These are phyloP conservation scores for Drosophila lacicola DNA, from an alignment of 2,888 invertebrate species.

Conservation along the genomic window DNA sequence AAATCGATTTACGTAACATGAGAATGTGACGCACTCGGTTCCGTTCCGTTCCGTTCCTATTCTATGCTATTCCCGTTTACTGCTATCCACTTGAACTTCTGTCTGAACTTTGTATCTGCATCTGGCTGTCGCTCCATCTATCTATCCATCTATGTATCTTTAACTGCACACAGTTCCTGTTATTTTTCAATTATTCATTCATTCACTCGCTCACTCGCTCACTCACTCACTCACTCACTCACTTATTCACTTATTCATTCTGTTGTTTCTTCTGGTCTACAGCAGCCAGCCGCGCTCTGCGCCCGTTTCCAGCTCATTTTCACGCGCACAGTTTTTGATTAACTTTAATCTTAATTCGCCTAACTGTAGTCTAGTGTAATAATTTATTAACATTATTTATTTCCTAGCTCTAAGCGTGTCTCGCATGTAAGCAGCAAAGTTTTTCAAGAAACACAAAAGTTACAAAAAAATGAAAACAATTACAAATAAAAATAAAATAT, in stretches of 20 bases:
- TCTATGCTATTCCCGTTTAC: slow-evolving; percentile 36
- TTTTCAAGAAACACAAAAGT: slow-evolving; percentile 74
- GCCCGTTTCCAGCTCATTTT: slow-evolving; percentile 51
- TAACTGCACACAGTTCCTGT: slow-evolving; percentile 61
- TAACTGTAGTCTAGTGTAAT: slow-evolving; percentile 73
- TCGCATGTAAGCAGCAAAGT: slow-evolving; percentile 75
- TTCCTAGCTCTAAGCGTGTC: slow-evolving; percentile 65
- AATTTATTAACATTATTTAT: slow-evolving; percentile 75
- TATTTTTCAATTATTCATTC: slow-evolving; percentile 74
- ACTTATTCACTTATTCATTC: slow-evolving; percentile 4
- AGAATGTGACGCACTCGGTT: slow-evolving; percentile 50
- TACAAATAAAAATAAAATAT: slow-evolving; percentile 47
- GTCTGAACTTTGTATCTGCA: slow-evolving; percentile 33
- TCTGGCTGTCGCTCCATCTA: slow-evolving; percentile 17
- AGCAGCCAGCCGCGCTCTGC: slow-evolving; percentile 29
- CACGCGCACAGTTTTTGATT: slow-evolving; percentile 51
- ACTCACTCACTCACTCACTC: slow-evolving; percentile 60
- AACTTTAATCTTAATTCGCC: slow-evolving; percentile 54
- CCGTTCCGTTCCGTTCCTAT: slow-evolving; percentile 47
- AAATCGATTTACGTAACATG: slow-evolving; percentile 69
- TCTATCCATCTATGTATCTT: slow-evolving; percentile 24
- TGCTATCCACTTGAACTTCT: slow-evolving; percentile 43
- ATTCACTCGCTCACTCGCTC: slow-evolving; percentile 48
- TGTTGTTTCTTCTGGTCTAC: slow-evolving; percentile 18
- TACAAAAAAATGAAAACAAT: slow-evolving; percentile 52